Evolutionary conservation across 2,797 vertebrate species (phyloP).

Genomic region (Labeo calbasu): DNA sequence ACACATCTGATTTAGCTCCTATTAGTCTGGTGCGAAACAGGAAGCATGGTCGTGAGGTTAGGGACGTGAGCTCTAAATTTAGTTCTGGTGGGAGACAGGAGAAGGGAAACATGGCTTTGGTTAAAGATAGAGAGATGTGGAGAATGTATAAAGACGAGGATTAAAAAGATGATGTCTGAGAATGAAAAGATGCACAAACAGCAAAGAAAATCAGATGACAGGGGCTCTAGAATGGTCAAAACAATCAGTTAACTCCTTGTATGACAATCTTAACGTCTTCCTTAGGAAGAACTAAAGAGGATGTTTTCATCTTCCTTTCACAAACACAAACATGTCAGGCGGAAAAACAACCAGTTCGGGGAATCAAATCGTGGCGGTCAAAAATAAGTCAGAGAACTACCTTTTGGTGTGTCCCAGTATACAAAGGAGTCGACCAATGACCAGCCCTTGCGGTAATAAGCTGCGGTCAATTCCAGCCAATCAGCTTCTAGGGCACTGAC

Average conservation of each 20-base stretch:
- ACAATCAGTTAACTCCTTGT: background rate
- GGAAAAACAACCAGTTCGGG: background rate
- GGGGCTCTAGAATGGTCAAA: background rate
- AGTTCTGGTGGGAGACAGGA: slow-evolving; percentile 60
- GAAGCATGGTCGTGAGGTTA: slow-evolving; percentile 73
- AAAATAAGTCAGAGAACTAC: slow-evolving; percentile 65
- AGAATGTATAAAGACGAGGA: slow-evolving; percentile 61
- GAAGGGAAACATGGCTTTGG: slow-evolving; percentile 35
- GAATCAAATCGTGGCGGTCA: no score
- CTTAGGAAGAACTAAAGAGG: slow-evolving; percentile 11
- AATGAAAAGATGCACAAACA: background rate
- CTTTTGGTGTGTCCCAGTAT: slow-evolving; percentile 92
- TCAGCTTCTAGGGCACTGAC: slow-evolving; percentile 93
- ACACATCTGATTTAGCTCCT: slow-evolving; percentile 60
- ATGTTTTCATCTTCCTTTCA: background rate
- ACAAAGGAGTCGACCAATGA: slow-evolving; percentile 93
- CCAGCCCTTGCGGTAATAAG: slow-evolving; percentile 93
- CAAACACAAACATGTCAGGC: background rate
- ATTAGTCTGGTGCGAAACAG: slow-evolving; percentile 66
- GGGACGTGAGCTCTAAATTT: slow-evolving; percentile 71
- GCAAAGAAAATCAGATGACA: background rate
- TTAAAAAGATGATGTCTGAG: background rate
- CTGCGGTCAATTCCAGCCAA: slow-evolving; percentile 93
- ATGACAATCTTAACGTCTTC: background rate
- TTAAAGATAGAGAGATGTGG: slow-evolving; percentile 41